phyloP scores from a whole-genome alignment of 2,113 vertebrate genomes.

The Euleptes europaea region DNA sequence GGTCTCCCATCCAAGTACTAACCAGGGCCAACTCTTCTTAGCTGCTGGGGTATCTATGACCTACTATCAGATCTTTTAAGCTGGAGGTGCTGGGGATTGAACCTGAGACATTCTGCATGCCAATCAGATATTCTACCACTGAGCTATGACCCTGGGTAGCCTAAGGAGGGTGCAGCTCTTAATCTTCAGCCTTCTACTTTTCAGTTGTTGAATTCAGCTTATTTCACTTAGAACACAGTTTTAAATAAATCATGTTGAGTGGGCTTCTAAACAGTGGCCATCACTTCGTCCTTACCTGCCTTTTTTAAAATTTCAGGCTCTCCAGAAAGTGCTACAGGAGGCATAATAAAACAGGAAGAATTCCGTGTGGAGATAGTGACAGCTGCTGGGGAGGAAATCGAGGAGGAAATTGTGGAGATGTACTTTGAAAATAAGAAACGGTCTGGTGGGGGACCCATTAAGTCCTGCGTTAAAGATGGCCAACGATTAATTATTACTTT shows the following conservation, averaged over 20 bases:
- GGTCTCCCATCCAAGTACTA: no score
- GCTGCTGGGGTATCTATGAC: no score
- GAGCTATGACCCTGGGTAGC: neutral
- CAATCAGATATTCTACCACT: no score
- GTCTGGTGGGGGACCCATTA: constrained; percentile 52
- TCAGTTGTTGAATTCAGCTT: neutral
- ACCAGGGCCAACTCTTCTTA: no score
- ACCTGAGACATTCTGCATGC: no score
- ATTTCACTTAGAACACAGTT: neutral
- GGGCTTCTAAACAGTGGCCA: neutral
- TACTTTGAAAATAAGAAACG: constrained; percentile 67
- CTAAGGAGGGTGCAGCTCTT: neutral
- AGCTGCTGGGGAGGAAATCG: constrained; percentile 46
- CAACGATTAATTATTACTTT: constrained; percentile 57
- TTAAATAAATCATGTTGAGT: neutral
- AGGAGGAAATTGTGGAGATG: constrained; percentile 51
- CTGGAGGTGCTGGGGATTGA: no score
- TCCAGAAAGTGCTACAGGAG: neutral
- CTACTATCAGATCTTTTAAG: no score
- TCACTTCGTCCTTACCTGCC: neutral
- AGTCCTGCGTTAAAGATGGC: constrained; percentile 36
- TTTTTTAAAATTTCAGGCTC: constrained; percentile 34
- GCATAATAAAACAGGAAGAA: neutral
- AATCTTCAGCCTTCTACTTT: neutral
- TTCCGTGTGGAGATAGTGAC: constrained; percentile 43